Evolutionary conservation across 2,888 invertebrate species (phyloP).

Genomic region (Dynastes hyllus): DNA sequence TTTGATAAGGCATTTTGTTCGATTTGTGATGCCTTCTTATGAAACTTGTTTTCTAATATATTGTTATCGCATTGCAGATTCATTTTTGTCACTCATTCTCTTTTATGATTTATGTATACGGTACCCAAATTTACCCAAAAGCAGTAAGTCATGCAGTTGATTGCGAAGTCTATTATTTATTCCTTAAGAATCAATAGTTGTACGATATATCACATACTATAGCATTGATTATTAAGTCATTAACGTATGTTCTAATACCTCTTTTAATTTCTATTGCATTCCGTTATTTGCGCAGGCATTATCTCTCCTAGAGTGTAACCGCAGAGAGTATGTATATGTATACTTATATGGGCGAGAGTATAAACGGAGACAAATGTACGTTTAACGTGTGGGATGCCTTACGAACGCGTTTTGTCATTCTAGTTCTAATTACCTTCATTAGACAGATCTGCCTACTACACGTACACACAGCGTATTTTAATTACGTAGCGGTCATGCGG

Average conservation of each 20-base stretch:
- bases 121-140: too few relatives aligned
- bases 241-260: not conserved
- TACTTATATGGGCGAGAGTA: not conserved
- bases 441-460: not conserved
- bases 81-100: too few relatives aligned
- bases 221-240: not conserved
- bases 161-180: not conserved
- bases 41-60: too few relatives aligned
- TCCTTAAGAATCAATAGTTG: not conserved
- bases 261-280: constrained; percentile 10
- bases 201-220: not conserved
- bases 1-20: too few relatives aligned
- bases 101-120: too few relatives aligned
- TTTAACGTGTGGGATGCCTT: not conserved
- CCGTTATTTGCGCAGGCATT: not conserved
- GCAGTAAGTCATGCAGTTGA: too few relatives aligned
- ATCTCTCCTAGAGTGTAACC: not conserved
- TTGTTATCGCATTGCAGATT: too few relatives aligned
- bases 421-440: constrained; percentile 13
- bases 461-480: not conserved
- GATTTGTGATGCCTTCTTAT: too few relatives aligned
- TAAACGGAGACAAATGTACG: not conserved
- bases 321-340: not conserved
- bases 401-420: constrained; percentile 3
- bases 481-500: constrained; percentile 7